Evolutionary conservation across 2,113 vertebrate species (phyloP), one percentile per base, ranked within the genome.

Genomic region (Hippotragus niger): DNA sequence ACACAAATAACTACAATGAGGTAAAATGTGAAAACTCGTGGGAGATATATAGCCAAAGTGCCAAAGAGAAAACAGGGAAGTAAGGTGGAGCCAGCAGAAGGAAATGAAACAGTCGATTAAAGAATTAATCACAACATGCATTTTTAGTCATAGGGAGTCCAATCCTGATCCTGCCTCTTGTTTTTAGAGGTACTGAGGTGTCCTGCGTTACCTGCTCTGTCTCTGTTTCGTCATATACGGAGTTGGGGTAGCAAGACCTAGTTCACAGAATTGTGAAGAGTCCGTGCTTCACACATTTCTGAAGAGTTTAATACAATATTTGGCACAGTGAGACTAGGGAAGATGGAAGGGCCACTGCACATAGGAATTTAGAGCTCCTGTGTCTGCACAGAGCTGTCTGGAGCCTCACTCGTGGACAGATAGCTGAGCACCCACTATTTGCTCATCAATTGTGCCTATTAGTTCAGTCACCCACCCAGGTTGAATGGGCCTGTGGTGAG

Each of bases 51-150:
- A 95, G 86, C 31, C 82, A 83, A 76, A 55, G 53, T 83, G 57
- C n/a, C 92, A 88, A 91, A 88, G 45, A 97, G n/a, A 53, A 95
- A 91, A 96, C 76, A 93, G 40, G 76, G 53, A 90, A 91, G 16
- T 60, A 88, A 84, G 15, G 17, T 95, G 76, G 40, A 96, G 21
- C 33, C 64, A 64, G 90, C 88, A 94, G 47, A 94, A 43, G 40
- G 90, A 95, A 91, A 62, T 64, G 17, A 96, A 95, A 95, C 27
- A 57, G 58, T 31, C 31, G 57, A 78, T 45, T 60, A 81, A 1
- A 85, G 23, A 23, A n/a, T 62, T 47, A 84, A 84, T 89, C 67
- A 43, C 78, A 33, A 47, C 21, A 23, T 81, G 29, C 33, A n/a
- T 88, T 90, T 90, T 3, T 88, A 90, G 15, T 88, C 64, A 60